Conservation (phyloP, 2,113 vertebrate species). For the Chloebia gouldiae region DNA sequence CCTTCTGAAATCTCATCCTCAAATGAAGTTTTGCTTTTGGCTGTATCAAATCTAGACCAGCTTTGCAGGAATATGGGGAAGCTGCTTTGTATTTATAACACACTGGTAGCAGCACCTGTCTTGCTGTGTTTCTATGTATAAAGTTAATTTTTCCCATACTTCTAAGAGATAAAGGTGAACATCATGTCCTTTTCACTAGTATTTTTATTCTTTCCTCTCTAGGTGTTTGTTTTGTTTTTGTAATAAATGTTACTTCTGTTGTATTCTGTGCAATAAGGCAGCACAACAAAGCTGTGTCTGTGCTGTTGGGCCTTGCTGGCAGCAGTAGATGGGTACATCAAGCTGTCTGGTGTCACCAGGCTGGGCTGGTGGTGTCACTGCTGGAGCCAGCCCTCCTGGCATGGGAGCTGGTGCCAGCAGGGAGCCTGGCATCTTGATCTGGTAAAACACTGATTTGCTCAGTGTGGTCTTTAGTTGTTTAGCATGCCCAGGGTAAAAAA, state of each 20-base stretch:
- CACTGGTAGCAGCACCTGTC: not conserved
- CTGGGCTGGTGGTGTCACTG: not conserved
- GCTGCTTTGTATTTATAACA: not conserved
- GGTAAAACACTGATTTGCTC: not conserved
- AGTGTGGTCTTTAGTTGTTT: slow-evolving; percentile 9
- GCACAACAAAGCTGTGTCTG: not conserved
- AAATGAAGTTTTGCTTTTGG: not conserved
- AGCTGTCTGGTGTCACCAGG: not conserved
- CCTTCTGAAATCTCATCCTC: not conserved
- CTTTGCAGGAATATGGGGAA: not conserved
- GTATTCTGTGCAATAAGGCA: not conserved
- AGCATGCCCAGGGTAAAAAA: not conserved
- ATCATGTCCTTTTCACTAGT: not conserved
- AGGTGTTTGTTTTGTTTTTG: not conserved
- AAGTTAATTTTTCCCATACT: not conserved
- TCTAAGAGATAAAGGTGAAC: not conserved
- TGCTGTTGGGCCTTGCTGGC: not conserved
- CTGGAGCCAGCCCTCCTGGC: not conserved
- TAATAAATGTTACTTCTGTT: not conserved
- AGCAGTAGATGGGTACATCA: not conserved
- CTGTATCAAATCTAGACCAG: not conserved
- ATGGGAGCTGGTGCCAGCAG: not conserved
- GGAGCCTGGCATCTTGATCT: not conserved
- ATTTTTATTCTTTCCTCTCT: not conserved
- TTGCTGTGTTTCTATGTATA: not conserved